phyloP scores from a whole-genome alignment of 2,113 vertebrate species.

The Collichthys lucidus region DNA sequence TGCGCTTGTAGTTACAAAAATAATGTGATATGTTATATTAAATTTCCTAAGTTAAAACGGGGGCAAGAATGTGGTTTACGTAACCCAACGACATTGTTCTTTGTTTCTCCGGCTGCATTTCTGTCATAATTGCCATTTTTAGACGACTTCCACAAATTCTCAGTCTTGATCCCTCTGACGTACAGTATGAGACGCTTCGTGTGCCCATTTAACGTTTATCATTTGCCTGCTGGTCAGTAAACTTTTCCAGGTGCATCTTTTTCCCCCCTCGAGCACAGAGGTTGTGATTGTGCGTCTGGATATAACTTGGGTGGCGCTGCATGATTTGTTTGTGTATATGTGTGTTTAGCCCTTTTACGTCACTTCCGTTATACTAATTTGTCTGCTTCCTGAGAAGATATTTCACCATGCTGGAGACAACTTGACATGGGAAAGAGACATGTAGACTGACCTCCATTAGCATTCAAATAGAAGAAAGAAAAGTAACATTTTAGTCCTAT shows the following conservation, averaged over 20 bases:
- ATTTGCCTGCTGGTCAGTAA: conserved; percentile 1
- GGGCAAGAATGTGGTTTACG: neutral
- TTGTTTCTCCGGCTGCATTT: neutral
- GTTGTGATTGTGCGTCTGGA: conserved; percentile 13
- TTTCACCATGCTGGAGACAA: conserved; percentile 30
- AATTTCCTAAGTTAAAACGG: neutral
- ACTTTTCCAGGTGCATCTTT: neutral
- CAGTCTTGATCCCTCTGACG: neutral
- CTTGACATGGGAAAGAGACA: conserved; percentile 57
- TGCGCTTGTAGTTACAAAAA: neutral
- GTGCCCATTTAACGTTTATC: neutral
- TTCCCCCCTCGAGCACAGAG: neutral
- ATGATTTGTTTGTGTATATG: conserved; percentile 6
- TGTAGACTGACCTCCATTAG: conserved; percentile 49
- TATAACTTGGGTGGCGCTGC: neutral
- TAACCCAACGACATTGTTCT: neutral
- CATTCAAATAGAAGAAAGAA: conserved; percentile 62
- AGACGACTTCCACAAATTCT: neutral
- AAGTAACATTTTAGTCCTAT: conserved; percentile 19
- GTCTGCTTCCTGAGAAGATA: conserved; percentile 22
- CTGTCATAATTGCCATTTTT: neutral
- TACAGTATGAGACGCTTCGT: neutral
- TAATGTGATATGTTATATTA: neutral
- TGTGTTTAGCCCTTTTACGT: conserved; percentile 1
- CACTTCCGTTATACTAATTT: conserved; percentile 4